Percentiles rank a stretch among this genome's conserved stretches.
These are phyloP conservation scores for Germaria angustata DNA, from an alignment of 2,888 invertebrate genomes.

Conservation along the genomic window DNA sequence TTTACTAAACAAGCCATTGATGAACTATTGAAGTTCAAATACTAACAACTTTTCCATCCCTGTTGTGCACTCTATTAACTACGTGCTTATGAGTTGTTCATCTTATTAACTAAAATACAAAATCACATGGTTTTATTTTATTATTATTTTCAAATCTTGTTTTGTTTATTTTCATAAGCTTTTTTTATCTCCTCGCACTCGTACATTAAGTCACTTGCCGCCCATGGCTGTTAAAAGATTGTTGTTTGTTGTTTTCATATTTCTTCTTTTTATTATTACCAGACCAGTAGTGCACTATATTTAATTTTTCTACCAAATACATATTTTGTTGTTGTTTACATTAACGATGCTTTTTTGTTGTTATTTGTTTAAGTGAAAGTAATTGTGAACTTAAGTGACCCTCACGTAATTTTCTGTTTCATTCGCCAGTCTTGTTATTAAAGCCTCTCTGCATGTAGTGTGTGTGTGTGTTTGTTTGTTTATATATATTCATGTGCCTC, in stretches of 20 bases:
- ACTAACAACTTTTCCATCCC: no score
- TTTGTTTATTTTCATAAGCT: constrained; percentile 8
- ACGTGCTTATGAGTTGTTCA: constrained; percentile 16
- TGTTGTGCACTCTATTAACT: constrained; percentile 10
- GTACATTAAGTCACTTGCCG: constrained; percentile 35
- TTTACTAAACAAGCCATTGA: no score
- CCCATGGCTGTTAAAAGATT: constrained; percentile 9
- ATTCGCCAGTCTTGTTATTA: constrained; percentile 38
- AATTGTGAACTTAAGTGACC: constrained; percentile 79
- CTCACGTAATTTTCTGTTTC: constrained; percentile 63
- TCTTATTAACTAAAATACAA: constrained; percentile 17
- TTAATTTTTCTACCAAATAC: constrained; percentile 46
- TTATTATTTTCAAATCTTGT: constrained; percentile 17
- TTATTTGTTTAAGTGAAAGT: constrained; percentile 75
- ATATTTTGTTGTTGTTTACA: constrained; percentile 8
- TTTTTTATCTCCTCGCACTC: constrained; percentile 14
- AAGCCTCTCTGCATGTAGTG: no score
- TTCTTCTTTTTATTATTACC: neutral
- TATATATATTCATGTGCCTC: neutral
- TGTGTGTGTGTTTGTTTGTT: constrained; percentile 29
- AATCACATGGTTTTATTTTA: constrained; percentile 1
- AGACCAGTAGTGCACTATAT: constrained; percentile 28
- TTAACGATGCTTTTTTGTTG: constrained; percentile 33
- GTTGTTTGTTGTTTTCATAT: neutral
- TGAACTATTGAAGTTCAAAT: no score